A percentile compares a stretch with the other conserved stretches of the same genome.
phyloP scores from a whole-genome alignment of 2,797 vertebrate genomes.

The Lithobates pipiens region DNA sequence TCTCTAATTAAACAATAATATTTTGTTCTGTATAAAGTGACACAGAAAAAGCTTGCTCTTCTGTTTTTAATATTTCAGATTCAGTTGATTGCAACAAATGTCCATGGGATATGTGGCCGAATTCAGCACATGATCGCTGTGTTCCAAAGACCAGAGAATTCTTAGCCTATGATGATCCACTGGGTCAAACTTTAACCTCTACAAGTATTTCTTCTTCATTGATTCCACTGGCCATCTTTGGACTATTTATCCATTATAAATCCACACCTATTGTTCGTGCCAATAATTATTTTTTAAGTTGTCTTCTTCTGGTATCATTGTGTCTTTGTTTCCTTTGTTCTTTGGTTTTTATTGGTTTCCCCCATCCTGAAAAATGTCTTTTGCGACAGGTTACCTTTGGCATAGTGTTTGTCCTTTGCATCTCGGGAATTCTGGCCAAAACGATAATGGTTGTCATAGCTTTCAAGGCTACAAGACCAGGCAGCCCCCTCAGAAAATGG shows the following conservation, averaged over 20 bases:
- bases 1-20: too few relatives aligned
- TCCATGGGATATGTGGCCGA: constrained; percentile 26
- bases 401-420: not conserved
- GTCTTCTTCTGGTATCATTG: not conserved
- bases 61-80: constrained; percentile 5
- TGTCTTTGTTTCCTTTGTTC: not conserved
- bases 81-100: not conserved
- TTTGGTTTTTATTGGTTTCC: not conserved
- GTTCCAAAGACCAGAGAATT: constrained; percentile 23
- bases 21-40: not conserved
- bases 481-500: not conserved
- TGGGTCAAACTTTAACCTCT: not conserved
- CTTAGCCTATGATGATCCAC: constrained; percentile 18
- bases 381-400: not conserved
- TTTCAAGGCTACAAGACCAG: not conserved
- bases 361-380: not conserved
- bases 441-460: not conserved
- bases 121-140: not conserved
- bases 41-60: not conserved
- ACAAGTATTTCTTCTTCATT: constrained; percentile 1
- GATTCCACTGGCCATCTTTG: constrained; percentile 7
- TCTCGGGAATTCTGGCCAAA: not conserved
- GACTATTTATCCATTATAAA: constrained; percentile 12
- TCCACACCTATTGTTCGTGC: not conserved
- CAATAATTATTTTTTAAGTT: not conserved